Conservation (phyloP, 2,113 vertebrate genomes). For the Zonotrichia leucophrys region DNA sequence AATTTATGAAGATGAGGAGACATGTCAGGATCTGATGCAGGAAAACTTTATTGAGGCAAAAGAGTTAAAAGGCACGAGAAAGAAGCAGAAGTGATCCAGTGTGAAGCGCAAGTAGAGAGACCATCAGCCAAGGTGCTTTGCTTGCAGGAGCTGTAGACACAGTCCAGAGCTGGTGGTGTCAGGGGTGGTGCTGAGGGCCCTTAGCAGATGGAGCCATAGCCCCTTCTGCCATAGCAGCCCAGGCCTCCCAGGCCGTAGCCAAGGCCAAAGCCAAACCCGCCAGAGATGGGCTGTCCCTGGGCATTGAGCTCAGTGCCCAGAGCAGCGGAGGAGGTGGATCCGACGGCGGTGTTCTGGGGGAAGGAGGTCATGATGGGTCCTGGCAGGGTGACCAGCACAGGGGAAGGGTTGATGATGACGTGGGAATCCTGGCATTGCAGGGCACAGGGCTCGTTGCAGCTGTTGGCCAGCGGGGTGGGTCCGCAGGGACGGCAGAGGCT, state of each 20-base stretch:
- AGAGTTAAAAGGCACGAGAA: neutral
- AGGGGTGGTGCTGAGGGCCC: no score
- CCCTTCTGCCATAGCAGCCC: no score
- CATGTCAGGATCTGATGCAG: neutral
- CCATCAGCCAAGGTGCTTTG: accelerated
- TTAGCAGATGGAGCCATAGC: no score
- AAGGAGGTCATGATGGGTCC: neutral
- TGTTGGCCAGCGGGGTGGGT: neutral
- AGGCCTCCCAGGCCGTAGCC: no score
- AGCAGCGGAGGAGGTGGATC: no score
- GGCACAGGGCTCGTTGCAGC: neutral
- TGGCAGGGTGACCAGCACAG: neutral
- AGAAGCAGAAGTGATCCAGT: neutral
- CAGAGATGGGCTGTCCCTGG: no score
- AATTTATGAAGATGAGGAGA: neutral
- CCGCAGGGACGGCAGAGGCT: neutral
- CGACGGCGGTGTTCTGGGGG: neutral
- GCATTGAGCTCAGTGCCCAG: no score
- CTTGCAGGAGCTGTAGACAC: neutral
- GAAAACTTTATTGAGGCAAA: neutral
- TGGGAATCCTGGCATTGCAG: neutral
- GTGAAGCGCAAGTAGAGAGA: neutral
- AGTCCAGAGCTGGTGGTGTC: no score
- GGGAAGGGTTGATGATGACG: accelerated
- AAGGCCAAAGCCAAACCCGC: no score